These are phyloP conservation scores for Pungitius pungitius DNA, from an alignment of 2,113 vertebrate genomes.

Conservation along the genomic window DNA sequence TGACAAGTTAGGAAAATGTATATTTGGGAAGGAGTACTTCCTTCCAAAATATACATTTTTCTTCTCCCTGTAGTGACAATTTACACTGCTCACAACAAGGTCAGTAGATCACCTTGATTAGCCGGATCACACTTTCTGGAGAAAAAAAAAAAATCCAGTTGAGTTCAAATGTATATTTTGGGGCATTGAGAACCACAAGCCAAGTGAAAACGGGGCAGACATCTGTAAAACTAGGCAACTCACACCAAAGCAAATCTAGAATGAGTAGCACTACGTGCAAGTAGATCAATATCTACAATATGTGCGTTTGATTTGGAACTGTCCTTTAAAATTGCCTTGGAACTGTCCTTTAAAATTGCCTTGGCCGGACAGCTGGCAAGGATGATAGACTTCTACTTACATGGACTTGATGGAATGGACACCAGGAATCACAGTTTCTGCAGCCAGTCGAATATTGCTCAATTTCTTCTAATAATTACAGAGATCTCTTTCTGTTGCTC, in stretches of 20 bases:
- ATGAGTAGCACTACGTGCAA: not conserved
- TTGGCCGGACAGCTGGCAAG: conserved; percentile 27
- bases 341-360: not conserved
- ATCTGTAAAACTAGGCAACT: not conserved
- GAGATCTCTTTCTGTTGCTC: conserved; percentile 46
- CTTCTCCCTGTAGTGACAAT: not conserved
- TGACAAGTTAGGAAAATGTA: not conserved
- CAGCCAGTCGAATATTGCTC: conserved; percentile 81
- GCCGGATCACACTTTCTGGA: not conserved
- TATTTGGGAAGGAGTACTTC: not conserved
- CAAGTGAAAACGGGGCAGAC: not conserved
- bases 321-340: conserved; percentile 13
- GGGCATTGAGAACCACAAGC: not conserved
- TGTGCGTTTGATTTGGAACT: not conserved
- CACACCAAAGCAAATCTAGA: not conserved
- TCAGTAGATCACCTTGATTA: not conserved
- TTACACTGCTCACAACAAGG: not conserved
- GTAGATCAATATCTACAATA: not conserved
- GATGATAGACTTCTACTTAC: conserved; percentile 57
- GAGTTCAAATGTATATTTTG: not conserved
- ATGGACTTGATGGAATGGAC: conserved; percentile 56
- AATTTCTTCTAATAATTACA: conserved; percentile 59
- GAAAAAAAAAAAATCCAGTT: not conserved
- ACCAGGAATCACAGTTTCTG: conserved; percentile 79
- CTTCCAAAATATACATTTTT: not conserved